phyloP scores from a whole-genome alignment of 2,113 vertebrate genomes.

The Lynx canadensis region DNA sequence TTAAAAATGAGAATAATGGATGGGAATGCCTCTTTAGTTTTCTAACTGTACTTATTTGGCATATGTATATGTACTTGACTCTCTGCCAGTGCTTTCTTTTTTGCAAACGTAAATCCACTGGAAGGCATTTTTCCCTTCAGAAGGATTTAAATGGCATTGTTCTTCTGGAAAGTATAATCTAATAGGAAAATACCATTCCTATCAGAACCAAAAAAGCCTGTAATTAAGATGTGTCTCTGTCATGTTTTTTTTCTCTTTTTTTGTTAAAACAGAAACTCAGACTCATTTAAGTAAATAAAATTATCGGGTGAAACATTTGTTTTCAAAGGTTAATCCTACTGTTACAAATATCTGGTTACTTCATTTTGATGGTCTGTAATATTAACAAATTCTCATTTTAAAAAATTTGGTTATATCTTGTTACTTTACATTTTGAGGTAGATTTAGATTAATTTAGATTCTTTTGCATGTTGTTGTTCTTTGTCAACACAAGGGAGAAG shows the following conservation, averaged over 20 bases:
- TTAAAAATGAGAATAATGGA: slow-evolving; percentile 36
- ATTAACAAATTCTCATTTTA: background rate
- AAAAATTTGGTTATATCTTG: background rate
- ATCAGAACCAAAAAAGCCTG: slow-evolving; percentile 75
- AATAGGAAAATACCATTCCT: slow-evolving; percentile 72
- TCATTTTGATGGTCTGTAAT: slow-evolving; percentile 1
- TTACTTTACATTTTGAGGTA: background rate
- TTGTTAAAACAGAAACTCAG: slow-evolving; percentile 69
- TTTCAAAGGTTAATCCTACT: slow-evolving; percentile 6
- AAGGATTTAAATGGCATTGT: slow-evolving; percentile 42
- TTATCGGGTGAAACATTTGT: background rate
- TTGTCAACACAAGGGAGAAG: background rate
- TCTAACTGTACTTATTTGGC: background rate
- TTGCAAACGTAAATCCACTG: slow-evolving; percentile 26
- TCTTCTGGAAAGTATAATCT: slow-evolving; percentile 66
- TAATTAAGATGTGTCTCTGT: slow-evolving; percentile 73
- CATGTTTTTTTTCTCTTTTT: slow-evolving; percentile 61
- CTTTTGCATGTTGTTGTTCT: background rate
- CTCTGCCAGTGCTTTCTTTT: slow-evolving; percentile 7
- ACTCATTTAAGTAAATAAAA: slow-evolving; percentile 75
- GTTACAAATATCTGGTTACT: background rate
- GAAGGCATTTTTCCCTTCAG: slow-evolving; percentile 39
- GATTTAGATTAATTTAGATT: background rate
- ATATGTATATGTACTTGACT: background rate
- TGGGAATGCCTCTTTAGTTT: background rate